Evolutionary conservation across 2,888 invertebrate species (phyloP).

Genomic region (Chaetoderma sp.): DNA sequence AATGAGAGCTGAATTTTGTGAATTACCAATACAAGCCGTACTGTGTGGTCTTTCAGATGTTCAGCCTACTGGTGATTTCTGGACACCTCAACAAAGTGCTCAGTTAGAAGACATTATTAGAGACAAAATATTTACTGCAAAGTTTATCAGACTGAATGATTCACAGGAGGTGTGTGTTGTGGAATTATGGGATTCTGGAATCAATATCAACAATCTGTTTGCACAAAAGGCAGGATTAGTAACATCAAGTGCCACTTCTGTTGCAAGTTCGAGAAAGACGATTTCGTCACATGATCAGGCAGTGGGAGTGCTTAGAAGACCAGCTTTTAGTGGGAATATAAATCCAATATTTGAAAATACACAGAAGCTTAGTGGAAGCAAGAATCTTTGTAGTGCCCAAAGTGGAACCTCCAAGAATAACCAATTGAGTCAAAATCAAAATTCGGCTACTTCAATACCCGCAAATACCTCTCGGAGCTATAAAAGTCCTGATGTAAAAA

Average conservation of each 20-base stretch:
- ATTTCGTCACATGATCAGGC: neutral
- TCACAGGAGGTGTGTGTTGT: conserved; percentile 42
- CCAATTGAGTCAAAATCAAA: too few species aligned
- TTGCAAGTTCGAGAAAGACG: too few species aligned
- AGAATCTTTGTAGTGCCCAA: too few species aligned
- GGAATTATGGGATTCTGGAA: conserved; percentile 44
- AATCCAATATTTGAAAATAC: neutral
- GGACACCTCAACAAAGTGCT: conserved; percentile 54
- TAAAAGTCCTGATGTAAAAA: too few species aligned
- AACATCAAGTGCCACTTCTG: too few species aligned
- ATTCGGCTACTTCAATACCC: too few species aligned
- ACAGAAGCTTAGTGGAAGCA: neutral
- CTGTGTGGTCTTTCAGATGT: conserved; percentile 52
- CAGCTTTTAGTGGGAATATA: neutral
- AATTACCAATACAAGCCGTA: conserved; percentile 51
- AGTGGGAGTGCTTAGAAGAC: neutral
- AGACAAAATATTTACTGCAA: conserved; percentile 50
- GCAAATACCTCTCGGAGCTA: too few species aligned
- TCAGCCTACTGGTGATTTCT: conserved; percentile 48
- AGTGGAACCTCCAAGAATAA: too few species aligned
- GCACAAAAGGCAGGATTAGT: conserved; percentile 44
- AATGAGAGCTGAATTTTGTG: conserved; percentile 48
- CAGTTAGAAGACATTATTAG: conserved; percentile 52
- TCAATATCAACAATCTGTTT: conserved; percentile 50
- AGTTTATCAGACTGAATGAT: conserved; percentile 39